Percentiles rank a stretch among this genome's conserved stretches.
Evolutionary conservation across 2,888 invertebrate genomes (phyloP).

Genomic region (Phoenoteleia sp.): DNA sequence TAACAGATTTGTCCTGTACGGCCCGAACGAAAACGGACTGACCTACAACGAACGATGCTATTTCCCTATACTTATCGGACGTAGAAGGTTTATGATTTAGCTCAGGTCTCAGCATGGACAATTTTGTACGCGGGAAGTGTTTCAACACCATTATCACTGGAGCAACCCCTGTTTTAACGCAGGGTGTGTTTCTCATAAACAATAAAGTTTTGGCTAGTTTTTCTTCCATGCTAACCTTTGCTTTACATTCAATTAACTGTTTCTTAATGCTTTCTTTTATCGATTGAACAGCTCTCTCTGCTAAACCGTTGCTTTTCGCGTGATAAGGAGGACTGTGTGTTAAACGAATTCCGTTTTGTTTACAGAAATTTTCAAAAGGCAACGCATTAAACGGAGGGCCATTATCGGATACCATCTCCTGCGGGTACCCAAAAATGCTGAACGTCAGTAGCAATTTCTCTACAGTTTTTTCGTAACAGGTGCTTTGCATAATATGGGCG

Average conservation of each 20-base stretch:
- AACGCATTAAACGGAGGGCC: conserved; percentile 48
- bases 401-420: conserved; percentile 57
- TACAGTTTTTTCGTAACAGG: conserved; percentile 33
- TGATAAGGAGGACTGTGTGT: conserved; percentile 74
- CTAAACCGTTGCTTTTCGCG: conserved; percentile 73
- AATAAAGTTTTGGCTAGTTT: conserved; percentile 42
- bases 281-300: conserved; percentile 72
- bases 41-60: not conserved
- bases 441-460: conserved; percentile 52
- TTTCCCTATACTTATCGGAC: not conserved
- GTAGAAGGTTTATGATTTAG: conserved; percentile 1
- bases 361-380: conserved; percentile 42
- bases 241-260: conserved; percentile 56
- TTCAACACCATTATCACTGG: conserved; percentile 60
- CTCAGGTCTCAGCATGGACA: conserved; percentile 44
- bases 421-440: conserved; percentile 53
- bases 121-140: conserved; percentile 43
- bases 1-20: not conserved
- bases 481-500: conserved; percentile 50
- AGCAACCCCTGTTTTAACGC: conserved; percentile 48
- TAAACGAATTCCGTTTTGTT: conserved; percentile 42
- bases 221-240: conserved; percentile 14
- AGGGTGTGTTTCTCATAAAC: conserved; percentile 58
- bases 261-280: conserved; percentile 72
- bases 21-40: conserved; percentile 21